Evolutionary conservation across 2,888 invertebrate genomes (phyloP), one percentile per base, ranked within the genome.

Genomic region (Drosophila mayaguana): DNA sequence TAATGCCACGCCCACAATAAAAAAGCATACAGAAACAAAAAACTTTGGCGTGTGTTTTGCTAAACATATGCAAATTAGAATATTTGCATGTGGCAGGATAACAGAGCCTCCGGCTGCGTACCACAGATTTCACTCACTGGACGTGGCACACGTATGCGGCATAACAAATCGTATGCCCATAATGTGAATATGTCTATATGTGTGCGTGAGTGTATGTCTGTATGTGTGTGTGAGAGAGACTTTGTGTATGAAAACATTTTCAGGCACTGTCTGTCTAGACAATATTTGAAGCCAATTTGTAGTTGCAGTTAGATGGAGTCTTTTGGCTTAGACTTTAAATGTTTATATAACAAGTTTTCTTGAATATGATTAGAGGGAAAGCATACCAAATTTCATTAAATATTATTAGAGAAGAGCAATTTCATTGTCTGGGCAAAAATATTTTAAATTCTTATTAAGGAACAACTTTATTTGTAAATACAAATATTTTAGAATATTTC

Each of bases 1-100:
- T 65, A 66, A 72, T 63, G 43, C 61, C 51, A 50, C 20, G 25
- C 56, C 63, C 53, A 63, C 28, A 70, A 72, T 8, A 77, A 87
- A 70, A 65, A 60, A 66, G 38, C 53, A 16, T 12, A 28, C 11
- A 12, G 40, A 25, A 42, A 53, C 22, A 45, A 72, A 34, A 53
- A 78, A 79, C 57, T 71, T 59, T 51, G 66, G 40, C 25, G 54
- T 61, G 69, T 59, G 63, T 63, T 61, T 69, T 66, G 63, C 64
- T 79, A 75, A 87, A 79, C 84, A 81, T 88, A 86, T 86, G 89
- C 83, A 86, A 86, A 86, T 86, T 85, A 88, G 85, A 75, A 75
- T 83, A 86, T 88, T 89, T 89, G 81, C 81, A 84, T 89, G 83
- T 88, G 82, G 67, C 79, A 73, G 77, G 64, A 82, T 71, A 66